A percentile compares a stretch with the other conserved stretches of the same genome.
phyloP scores from a whole-genome alignment of 2,888 invertebrate species.

The Halictus ligatus region DNA sequence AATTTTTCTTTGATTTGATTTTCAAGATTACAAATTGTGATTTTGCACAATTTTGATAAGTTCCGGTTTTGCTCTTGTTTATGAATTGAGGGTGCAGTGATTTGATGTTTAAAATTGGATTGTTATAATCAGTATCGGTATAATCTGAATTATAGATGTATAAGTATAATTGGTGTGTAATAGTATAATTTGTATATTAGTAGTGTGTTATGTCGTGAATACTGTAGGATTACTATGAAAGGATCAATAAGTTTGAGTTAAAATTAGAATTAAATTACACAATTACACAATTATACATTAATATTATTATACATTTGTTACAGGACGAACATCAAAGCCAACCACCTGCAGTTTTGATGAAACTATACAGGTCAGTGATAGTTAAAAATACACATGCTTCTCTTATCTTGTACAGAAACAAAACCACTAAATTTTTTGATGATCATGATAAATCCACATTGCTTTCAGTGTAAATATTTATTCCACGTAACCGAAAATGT shows the following conservation, averaged over 20 bases:
- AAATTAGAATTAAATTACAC: too few relatives aligned
- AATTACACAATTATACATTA: background rate
- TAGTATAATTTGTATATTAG: background rate
- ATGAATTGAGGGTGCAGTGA: background rate
- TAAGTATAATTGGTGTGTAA: background rate
- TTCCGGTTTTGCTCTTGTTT: background rate
- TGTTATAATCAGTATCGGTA: too few relatives aligned
- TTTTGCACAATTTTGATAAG: background rate
- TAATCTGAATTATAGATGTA: background rate
- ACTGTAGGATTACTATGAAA: background rate
- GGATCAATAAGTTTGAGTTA: background rate
- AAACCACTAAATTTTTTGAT: background rate
- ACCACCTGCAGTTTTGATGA: constrained; percentile 40
- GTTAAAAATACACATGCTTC: background rate
- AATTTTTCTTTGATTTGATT: background rate
- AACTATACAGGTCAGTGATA: constrained; percentile 41
- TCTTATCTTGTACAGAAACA: background rate
- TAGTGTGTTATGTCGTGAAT: background rate
- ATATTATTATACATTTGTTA: constrained; percentile 6
- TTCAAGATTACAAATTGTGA: background rate
- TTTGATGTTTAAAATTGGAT: too few relatives aligned
- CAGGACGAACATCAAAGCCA: constrained; percentile 16
- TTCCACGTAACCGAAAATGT: background rate
- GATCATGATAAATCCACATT: background rate
- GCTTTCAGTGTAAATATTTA: background rate